Evolutionary conservation across 2,888 invertebrate species (phyloP).

Genomic region (Thalpophila matura): DNA sequence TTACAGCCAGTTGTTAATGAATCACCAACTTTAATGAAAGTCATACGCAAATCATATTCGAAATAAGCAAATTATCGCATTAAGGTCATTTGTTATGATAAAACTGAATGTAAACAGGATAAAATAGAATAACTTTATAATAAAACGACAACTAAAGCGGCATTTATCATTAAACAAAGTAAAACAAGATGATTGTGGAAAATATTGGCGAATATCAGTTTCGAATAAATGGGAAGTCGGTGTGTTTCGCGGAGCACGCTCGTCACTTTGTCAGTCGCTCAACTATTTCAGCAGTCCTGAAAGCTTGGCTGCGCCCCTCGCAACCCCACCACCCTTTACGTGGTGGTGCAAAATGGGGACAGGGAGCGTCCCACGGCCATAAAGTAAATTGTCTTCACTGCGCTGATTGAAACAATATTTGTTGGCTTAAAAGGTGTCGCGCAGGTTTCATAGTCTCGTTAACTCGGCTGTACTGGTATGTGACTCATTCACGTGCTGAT

Average conservation of each 20-base stretch:
- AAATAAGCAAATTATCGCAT: slow-evolving; percentile 4
- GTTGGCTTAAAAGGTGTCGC: slow-evolving; percentile 74
- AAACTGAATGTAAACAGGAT: background rate
- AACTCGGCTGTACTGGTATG: slow-evolving; percentile 22
- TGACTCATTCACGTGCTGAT: slow-evolving; percentile 27
- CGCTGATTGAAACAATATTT: slow-evolving; percentile 87
- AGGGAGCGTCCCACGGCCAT: slow-evolving; percentile 86
- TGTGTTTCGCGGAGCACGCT: slow-evolving; percentile 68
- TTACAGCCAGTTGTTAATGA: slow-evolving; percentile 6
- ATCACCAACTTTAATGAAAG: slow-evolving; percentile 37
- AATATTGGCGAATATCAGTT: slow-evolving; percentile 14
- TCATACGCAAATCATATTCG: slow-evolving; percentile 41
- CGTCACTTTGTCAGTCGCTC: slow-evolving; percentile 76
- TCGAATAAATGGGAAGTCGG: slow-evolving; percentile 33
- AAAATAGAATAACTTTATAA: background rate
- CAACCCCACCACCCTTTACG: slow-evolving; percentile 82
- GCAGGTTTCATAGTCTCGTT: slow-evolving; percentile 57
- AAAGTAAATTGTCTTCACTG: slow-evolving; percentile 88
- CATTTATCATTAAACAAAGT: background rate
- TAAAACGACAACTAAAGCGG: background rate
- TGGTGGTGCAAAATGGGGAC: slow-evolving; percentile 83
- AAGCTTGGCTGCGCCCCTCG: slow-evolving; percentile 69
- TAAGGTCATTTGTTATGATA: slow-evolving; percentile 4
- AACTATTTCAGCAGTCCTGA: slow-evolving; percentile 78
- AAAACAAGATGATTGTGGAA: slow-evolving; percentile 10